Conservation (phyloP, 2,797 vertebrate genomes). For the Monodelphis domestica region DNA sequence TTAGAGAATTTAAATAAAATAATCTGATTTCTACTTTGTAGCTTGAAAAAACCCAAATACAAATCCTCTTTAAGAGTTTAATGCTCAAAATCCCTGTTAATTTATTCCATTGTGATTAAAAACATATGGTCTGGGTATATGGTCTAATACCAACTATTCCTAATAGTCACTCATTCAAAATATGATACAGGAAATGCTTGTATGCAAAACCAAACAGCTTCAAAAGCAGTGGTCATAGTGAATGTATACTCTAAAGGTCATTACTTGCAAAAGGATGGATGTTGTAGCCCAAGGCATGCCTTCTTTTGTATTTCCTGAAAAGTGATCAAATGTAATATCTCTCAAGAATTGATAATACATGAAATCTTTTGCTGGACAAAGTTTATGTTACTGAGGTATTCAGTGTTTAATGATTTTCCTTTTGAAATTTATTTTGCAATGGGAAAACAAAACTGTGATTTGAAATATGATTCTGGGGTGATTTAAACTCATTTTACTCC, state of each 20-base stretch:
- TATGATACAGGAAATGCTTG: slow-evolving; percentile 13
- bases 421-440: slow-evolving; percentile 65
- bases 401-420: slow-evolving; percentile 59
- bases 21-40: slow-evolving; percentile 11
- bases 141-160: slow-evolving; percentile 57
- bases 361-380: slow-evolving; percentile 51
- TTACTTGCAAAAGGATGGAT: slow-evolving; percentile 48
- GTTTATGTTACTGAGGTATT: slow-evolving; percentile 60
- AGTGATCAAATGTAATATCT: slow-evolving; percentile 12
- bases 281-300: slow-evolving; percentile 37
- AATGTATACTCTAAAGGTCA: slow-evolving; percentile 65
- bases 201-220: slow-evolving; percentile 26
- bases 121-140: slow-evolving; percentile 63
- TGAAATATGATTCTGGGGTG: slow-evolving; percentile 45
- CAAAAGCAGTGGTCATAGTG: slow-evolving; percentile 52
- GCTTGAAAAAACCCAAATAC: slow-evolving; percentile 49
- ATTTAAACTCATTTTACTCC: slow-evolving; percentile 29
- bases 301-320: slow-evolving; percentile 51
- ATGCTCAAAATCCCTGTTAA: slow-evolving; percentile 53
- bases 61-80: slow-evolving; percentile 70
- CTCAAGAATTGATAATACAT: slow-evolving; percentile 45
- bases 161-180: slow-evolving; percentile 45
- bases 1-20: neutral
- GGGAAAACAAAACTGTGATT: slow-evolving; percentile 17
- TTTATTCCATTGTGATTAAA: slow-evolving; percentile 74